phyloP scores from a whole-genome alignment of 2,797 vertebrate species.

The Heteromormyrus szaboi region DNA sequence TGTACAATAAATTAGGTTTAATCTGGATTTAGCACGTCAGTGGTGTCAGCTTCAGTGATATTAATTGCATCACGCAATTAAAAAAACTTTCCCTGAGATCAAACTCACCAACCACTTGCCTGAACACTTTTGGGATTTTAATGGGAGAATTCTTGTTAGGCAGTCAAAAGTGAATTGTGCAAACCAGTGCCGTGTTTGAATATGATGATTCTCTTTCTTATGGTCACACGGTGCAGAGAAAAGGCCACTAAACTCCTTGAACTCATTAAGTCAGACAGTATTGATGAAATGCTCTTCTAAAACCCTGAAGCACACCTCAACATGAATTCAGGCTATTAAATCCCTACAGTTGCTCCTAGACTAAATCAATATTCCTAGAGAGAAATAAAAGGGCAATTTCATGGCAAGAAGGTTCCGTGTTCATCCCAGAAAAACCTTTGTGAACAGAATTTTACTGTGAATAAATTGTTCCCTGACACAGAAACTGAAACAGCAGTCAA shows the following conservation, averaged over 20 bases:
- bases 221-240: neutral
- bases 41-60: neutral
- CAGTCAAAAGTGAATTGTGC: neutral
- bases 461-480: neutral
- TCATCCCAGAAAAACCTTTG: neutral
- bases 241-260: neutral
- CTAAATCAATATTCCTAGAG: constrained; percentile 15
- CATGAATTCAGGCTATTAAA: neutral
- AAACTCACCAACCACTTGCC: neutral
- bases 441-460: neutral
- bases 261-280: neutral
- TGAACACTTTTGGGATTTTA: neutral
- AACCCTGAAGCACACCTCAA: neutral
- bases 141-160: neutral
- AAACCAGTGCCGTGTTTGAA: neutral
- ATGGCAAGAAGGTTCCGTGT: neutral
- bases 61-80: neutral
- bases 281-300: neutral
- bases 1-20: neutral
- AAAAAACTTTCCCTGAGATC: neutral
- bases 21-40: neutral
- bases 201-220: neutral
- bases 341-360: neutral
- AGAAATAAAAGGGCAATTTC: neutral
- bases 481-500: neutral